Percentiles rank a stretch among this genome's conserved stretches.
phyloP scores from a whole-genome alignment of 1,140 invertebrate genomes.

The Lordiphosa stackelbergi region DNA sequence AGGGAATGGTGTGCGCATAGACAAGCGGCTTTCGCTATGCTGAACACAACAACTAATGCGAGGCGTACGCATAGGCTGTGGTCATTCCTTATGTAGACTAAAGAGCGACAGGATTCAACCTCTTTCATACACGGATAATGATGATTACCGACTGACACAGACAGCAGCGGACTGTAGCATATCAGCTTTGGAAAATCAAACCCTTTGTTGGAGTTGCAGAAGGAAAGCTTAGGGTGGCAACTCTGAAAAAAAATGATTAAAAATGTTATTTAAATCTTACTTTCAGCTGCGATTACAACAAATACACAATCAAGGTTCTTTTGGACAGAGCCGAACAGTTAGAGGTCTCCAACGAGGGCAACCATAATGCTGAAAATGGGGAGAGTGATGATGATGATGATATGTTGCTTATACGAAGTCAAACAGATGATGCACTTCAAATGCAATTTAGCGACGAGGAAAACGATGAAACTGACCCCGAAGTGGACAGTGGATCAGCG shows the following conservation, averaged over 20 bases:
- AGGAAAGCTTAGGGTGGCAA: too few relatives aligned
- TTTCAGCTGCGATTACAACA: constrained; percentile 87
- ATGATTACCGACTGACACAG: too few relatives aligned
- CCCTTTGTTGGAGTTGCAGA: too few relatives aligned
- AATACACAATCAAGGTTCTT: constrained; percentile 85
- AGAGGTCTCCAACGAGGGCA: constrained; percentile 27
- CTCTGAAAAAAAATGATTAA: not conserved
- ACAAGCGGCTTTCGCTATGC: too few relatives aligned
- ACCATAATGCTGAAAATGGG: not conserved
- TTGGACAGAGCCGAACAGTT: constrained; percentile 78
- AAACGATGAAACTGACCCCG: constrained; percentile 36
- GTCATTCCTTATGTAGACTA: too few relatives aligned
- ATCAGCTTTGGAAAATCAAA: too few relatives aligned
- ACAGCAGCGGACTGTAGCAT: too few relatives aligned
- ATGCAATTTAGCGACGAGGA: constrained; percentile 41
- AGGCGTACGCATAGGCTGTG: too few relatives aligned
- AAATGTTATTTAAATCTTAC: not conserved
- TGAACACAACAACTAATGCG: too few relatives aligned
- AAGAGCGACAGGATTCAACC: too few relatives aligned
- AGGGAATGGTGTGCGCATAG: too few relatives aligned
- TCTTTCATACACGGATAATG: too few relatives aligned
- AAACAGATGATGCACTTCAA: constrained; percentile 22
- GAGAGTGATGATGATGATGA: constrained; percentile 64
- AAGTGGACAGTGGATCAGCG: constrained; percentile 12
- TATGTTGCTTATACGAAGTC: constrained; percentile 55